Evolutionary conservation across 2,113 vertebrate species (phyloP), one percentile per base, ranked within the genome.

Genomic region (Sphyrna mokarran): DNA sequence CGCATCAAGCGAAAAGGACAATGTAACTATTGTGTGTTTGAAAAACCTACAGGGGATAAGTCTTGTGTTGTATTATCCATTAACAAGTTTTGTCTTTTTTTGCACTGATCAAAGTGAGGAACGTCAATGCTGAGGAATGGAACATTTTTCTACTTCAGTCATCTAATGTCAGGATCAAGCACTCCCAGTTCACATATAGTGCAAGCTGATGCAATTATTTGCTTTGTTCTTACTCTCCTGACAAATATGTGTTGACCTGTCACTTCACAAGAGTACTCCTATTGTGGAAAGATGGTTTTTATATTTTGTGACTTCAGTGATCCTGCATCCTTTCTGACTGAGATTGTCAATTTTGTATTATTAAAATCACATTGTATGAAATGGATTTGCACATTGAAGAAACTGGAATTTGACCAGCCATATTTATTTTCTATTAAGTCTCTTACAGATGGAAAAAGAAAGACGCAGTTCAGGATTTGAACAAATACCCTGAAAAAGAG

Each of bases 21-120:
- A 93, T 66, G 33, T 93, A 93, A 66, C 61, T 66, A 93, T 63
- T 93, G 61, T 93, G 66, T 66, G 89, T 66, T 61, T 93, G 89
- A 63, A 37, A 93, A 63, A 37, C 33, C 61, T 93, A 33, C 37
- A 23, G 89, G 61, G 89, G 85, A 61, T 61, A 90, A 22, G 89
- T 93, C 89, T 16, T 66, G 61, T 58, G n/a, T n/a, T 37, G 63
- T 66, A 93, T 66, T 66, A 93, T 66, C 89, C 89, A 66, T 93
- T 22, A 66, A 93, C 89, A 93, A 10, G 89, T 93, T 93, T 93
- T 93, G 33, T 16, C 54, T 90, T 54, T 90, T 13, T 90, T 58
- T 61, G 89, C 22, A 18, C 33, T 37, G 89, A 93, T 93, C 89
- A 93, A 66, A 93, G 89, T n/a, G 61, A 13, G 20, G 61, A 66